Evolutionary conservation across 2,888 invertebrate genomes (phyloP).

Genomic region (Plusia festucae): DNA sequence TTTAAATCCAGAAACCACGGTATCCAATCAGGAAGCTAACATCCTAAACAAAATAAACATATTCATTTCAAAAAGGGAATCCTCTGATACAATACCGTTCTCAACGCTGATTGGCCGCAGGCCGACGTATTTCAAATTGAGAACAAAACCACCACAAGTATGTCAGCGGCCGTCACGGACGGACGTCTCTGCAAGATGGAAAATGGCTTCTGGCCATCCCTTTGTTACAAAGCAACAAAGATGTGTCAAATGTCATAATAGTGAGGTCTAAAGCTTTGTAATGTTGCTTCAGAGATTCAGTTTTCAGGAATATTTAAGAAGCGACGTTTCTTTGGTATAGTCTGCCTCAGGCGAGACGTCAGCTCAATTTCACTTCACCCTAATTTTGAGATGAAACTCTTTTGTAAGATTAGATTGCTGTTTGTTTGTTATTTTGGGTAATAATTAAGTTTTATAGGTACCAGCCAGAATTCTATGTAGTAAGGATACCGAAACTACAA

Average conservation of each 20-base stretch:
- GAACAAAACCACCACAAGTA: slow-evolving; percentile 62
- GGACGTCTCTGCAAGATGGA: slow-evolving; percentile 55
- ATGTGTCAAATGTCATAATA: slow-evolving; percentile 59
- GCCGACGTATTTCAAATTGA: slow-evolving; percentile 62
- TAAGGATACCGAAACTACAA: too few species aligned
- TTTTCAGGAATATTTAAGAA: slow-evolving; percentile 52
- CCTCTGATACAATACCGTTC: slow-evolving; percentile 29
- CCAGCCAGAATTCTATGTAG: too few species aligned
- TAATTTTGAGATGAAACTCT: slow-evolving; percentile 3
- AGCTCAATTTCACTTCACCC: slow-evolving; percentile 15
- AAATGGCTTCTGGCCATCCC: slow-evolving; percentile 60
- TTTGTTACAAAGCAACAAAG: slow-evolving; percentile 60
- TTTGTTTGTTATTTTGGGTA: too few species aligned
- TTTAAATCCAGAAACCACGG: not conserved
- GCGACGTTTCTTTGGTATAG: slow-evolving; percentile 48
- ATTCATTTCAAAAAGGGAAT: slow-evolving; percentile 41
- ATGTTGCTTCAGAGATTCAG: slow-evolving; percentile 49
- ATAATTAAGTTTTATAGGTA: too few species aligned
- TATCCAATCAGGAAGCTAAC: not conserved
- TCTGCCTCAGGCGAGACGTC: slow-evolving; percentile 16
- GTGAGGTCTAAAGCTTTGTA: slow-evolving; percentile 41
- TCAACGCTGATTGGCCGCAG: slow-evolving; percentile 60
- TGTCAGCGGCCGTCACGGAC: slow-evolving; percentile 63
- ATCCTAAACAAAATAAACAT: slow-evolving; percentile 15
- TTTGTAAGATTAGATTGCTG: not conserved